Conservation (phyloP, 2,113 vertebrate genomes). For the Urocitellus parryii region DNA sequence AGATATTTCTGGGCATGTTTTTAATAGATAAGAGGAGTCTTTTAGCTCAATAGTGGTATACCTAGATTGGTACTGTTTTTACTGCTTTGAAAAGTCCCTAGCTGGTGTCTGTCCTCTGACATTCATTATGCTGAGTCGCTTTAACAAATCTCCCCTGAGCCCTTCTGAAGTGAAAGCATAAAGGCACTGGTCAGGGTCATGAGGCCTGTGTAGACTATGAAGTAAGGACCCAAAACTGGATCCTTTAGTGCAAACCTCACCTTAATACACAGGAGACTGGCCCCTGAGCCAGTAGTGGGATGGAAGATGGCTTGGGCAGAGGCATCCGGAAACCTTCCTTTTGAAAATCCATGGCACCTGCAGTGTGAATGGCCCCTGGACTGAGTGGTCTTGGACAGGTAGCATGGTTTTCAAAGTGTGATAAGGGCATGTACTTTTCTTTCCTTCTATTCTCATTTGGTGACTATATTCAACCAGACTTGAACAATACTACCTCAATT, state of each 20-base stretch:
- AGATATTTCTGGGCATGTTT: background rate
- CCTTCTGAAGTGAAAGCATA: background rate
- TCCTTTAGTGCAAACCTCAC: background rate
- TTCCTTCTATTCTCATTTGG: slow-evolving; percentile 2
- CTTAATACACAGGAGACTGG: background rate
- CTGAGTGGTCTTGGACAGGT: background rate
- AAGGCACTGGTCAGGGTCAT: background rate
- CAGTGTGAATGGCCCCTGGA: background rate
- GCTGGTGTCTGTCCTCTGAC: background rate
- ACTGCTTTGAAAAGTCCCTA: slow-evolving; percentile 34
- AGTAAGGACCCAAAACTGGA: background rate
- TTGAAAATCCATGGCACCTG: background rate
- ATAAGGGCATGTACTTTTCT: background rate
- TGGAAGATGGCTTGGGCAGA: background rate
- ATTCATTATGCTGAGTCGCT: slow-evolving; percentile 1
- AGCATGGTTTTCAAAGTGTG: background rate
- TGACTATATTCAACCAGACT: background rate
- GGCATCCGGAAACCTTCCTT: background rate
- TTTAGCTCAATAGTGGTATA: background rate
- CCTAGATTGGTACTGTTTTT: background rate
- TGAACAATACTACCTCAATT: background rate
- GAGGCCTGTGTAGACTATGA: background rate
- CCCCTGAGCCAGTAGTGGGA: background rate
- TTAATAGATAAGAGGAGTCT: background rate
- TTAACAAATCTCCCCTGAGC: slow-evolving; percentile 3